These are phyloP conservation scores for Eptesicus fuscus DNA, from an alignment of 2,113 vertebrate species.

Conservation along the genomic window DNA sequence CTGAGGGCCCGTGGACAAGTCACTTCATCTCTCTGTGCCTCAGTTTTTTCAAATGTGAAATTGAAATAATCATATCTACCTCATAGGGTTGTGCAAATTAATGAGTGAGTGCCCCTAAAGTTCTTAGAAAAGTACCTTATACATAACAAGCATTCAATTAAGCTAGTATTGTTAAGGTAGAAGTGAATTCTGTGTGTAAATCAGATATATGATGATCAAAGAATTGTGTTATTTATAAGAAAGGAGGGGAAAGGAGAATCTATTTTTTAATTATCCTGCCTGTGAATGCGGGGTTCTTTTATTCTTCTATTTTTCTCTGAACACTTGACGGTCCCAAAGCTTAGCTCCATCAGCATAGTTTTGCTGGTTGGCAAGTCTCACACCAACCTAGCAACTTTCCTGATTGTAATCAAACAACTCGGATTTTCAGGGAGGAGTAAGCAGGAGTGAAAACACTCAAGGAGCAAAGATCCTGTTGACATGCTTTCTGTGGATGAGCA, in stretches of 20 bases:
- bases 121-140: conserved; percentile 14
- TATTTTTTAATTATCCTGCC: conserved; percentile 9
- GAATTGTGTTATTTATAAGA: not conserved
- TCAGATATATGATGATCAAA: not conserved
- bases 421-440: conserved; percentile 53
- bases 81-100: conserved; percentile 35
- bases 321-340: not conserved
- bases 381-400: conserved; percentile 45
- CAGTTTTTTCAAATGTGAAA: not conserved
- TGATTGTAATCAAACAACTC: conserved; percentile 33
- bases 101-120: not conserved
- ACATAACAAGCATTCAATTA: not conserved
- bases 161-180: not conserved
- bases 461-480: conserved; percentile 66
- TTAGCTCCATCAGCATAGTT: not conserved
- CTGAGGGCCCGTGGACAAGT: not conserved
- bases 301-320: not conserved
- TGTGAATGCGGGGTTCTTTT: not conserved
- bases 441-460: conserved; percentile 45
- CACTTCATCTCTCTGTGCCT: not conserved
- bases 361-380: conserved; percentile 37
- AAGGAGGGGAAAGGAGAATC: not conserved
- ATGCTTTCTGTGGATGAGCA: conserved; percentile 52
- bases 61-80: not conserved
- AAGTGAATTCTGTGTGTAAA: conserved; percentile 14